Percentiles rank a stretch among this genome's conserved stretches.
Conservation (phyloP, 2,888 invertebrate genomes). For the Ellobium chinense region DNA sequence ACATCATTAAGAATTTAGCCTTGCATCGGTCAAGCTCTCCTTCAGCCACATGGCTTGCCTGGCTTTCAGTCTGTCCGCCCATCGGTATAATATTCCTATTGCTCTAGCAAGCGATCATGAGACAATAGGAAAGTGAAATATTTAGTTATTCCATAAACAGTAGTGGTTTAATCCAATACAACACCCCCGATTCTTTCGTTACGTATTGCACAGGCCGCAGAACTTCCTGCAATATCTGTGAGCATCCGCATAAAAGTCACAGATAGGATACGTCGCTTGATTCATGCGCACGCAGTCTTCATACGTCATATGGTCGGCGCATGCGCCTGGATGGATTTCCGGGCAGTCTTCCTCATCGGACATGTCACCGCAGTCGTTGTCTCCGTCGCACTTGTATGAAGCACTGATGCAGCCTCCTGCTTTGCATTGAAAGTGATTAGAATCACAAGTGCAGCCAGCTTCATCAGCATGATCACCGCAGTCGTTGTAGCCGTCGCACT, state of each 20-base stretch:
- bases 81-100: too few species aligned
- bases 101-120: too few species aligned
- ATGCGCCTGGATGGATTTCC: conserved; percentile 26
- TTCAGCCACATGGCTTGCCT: too few species aligned
- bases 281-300: conserved; percentile 36
- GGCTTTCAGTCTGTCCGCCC: too few species aligned
- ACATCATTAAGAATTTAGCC: too few species aligned
- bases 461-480: conserved; percentile 43
- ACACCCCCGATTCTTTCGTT: too few species aligned
- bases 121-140: too few species aligned
- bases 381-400: conserved; percentile 1
- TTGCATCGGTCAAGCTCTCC: too few species aligned
- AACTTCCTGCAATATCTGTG: conserved; percentile 39
- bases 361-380: conserved; percentile 32
- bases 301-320: conserved; percentile 6
- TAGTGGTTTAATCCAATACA: too few species aligned
- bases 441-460: conserved; percentile 13
- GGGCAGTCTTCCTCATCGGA: conserved; percentile 33
- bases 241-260: conserved; percentile 22
- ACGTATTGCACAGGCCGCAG: conserved; percentile 25
- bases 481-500: conserved; percentile 38
- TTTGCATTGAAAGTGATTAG: conserved; percentile 20
- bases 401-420: not conserved
- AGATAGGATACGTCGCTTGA: conserved; percentile 22
- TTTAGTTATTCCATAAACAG: too few species aligned